phyloP scores from a whole-genome alignment of 2,888 invertebrate species.

The Panzeria rudis region DNA sequence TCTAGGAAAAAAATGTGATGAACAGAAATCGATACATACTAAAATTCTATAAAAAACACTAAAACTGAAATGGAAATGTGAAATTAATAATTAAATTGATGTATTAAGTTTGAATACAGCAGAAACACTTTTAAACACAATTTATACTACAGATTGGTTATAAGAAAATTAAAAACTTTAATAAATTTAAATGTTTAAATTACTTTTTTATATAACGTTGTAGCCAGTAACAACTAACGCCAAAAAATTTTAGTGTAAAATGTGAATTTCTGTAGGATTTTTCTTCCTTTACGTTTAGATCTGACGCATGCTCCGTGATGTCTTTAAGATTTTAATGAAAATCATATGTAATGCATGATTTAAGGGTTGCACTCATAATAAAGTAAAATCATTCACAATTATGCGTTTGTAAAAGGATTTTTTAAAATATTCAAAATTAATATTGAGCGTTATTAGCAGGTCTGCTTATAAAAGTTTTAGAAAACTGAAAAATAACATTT shows the following conservation, averaged over 20 bases:
- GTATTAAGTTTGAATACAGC: not conserved
- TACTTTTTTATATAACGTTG: conserved; percentile 72
- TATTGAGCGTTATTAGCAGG: not conserved
- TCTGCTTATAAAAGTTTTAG: too few relatives aligned
- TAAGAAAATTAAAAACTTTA: not conserved
- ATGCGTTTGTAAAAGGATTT: too few relatives aligned
- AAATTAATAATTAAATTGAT: conserved; percentile 21
- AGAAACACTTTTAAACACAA: not conserved
- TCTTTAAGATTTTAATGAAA: conserved; percentile 33
- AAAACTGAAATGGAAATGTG: conserved; percentile 67
- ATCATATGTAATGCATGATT: not conserved
- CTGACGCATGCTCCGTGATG: conserved; percentile 58
- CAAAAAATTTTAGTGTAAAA: conserved; percentile 71
- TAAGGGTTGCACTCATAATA: conserved; percentile 18
- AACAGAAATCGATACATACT: conserved; percentile 71
- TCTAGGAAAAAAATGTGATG: conserved; percentile 62
- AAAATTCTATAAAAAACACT: conserved; percentile 60
- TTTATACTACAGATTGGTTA: not conserved
- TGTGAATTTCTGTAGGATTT: conserved; percentile 59
- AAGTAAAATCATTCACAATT: conserved; percentile 57
- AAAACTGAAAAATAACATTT: too few relatives aligned
- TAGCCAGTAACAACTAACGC: conserved; percentile 70
- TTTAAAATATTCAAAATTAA: too few relatives aligned
- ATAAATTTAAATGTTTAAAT: conserved; percentile 22
- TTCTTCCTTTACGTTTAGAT: conserved; percentile 53